Evolutionary conservation across 1,140 invertebrate genomes (phyloP).

Genomic region (Riptortus pedestris): DNA sequence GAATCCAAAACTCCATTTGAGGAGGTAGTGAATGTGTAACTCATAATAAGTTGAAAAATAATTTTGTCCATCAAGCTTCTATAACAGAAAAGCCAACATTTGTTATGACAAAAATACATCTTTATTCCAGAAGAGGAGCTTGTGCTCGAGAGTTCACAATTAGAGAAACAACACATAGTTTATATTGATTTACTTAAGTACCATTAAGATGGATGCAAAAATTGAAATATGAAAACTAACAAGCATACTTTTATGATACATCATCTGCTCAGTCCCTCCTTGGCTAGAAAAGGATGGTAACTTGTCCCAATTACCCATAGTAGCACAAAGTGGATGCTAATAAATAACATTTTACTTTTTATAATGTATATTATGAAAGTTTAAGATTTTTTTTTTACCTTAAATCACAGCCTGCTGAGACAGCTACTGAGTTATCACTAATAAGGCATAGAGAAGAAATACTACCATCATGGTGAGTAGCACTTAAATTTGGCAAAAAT

Average conservation of each 20-base stretch:
- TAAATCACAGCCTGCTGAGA: constrained; percentile 30
- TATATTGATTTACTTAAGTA: too few species aligned
- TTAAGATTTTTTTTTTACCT: constrained; percentile 24
- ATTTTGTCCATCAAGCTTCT: too few species aligned
- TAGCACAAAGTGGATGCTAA: background rate
- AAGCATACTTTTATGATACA: background rate
- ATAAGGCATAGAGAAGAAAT: constrained; percentile 29
- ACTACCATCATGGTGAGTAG: constrained; percentile 31
- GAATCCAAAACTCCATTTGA: too few species aligned
- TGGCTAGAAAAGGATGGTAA: background rate
- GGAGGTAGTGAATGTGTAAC: too few species aligned
- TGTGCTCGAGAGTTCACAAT: too few species aligned
- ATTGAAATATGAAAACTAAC: too few species aligned
- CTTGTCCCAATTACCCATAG: background rate
- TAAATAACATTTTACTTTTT: background rate
- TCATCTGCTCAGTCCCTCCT: background rate
- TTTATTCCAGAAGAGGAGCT: too few species aligned
- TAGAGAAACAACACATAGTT: too few species aligned
- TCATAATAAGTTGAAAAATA: too few species aligned
- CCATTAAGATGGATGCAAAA: too few species aligned
- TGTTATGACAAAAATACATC: too few species aligned
- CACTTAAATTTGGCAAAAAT: constrained; percentile 25
- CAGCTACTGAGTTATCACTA: constrained; percentile 25
- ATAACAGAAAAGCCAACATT: too few species aligned
- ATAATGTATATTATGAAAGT: background rate